Conservation (phyloP, 2,797 vertebrate genomes). For the Austrolebias charrua region DNA sequence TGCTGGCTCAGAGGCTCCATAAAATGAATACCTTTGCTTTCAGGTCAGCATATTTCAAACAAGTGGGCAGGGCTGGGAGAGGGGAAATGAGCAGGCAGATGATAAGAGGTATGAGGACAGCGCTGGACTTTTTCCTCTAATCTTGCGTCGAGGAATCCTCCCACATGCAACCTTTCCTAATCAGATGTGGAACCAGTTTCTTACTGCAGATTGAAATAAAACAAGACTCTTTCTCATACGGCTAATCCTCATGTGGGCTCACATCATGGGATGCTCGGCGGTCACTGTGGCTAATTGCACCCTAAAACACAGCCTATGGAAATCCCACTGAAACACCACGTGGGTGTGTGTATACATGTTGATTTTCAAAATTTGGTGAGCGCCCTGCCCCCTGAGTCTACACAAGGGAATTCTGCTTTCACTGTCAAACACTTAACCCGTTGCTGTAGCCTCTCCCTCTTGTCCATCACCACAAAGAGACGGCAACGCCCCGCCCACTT, state of each 20-base stretch:
- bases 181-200: slow-evolving; percentile 23
- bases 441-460: slow-evolving; percentile 62
- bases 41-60: slow-evolving; percentile 59
- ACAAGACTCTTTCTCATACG: slow-evolving; percentile 38
- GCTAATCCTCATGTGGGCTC: slow-evolving; percentile 36
- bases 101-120: slow-evolving; percentile 69
- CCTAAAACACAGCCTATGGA: slow-evolving; percentile 36
- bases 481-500: slow-evolving; percentile 43
- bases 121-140: slow-evolving; percentile 51
- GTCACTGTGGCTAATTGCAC: slow-evolving; percentile 30
- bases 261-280: slow-evolving; percentile 37
- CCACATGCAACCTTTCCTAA: slow-evolving; percentile 36
- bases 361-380: slow-evolving; percentile 71
- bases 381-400: slow-evolving; percentile 55
- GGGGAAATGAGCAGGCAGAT: slow-evolving; percentile 52
- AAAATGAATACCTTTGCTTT: slow-evolving; percentile 67
- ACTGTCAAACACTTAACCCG: slow-evolving; percentile 74
- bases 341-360: slow-evolving; percentile 62
- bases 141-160: slow-evolving; percentile 44
- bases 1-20: slow-evolving; percentile 59
- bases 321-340: slow-evolving; percentile 48
- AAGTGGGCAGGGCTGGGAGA: slow-evolving; percentile 52
- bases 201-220: slow-evolving; percentile 19
- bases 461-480: slow-evolving; percentile 75
- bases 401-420: slow-evolving; percentile 54